Base-by-base conservation (phyloP, 1,140 invertebrate genomes). In the Cydia pomonella region DNA sequence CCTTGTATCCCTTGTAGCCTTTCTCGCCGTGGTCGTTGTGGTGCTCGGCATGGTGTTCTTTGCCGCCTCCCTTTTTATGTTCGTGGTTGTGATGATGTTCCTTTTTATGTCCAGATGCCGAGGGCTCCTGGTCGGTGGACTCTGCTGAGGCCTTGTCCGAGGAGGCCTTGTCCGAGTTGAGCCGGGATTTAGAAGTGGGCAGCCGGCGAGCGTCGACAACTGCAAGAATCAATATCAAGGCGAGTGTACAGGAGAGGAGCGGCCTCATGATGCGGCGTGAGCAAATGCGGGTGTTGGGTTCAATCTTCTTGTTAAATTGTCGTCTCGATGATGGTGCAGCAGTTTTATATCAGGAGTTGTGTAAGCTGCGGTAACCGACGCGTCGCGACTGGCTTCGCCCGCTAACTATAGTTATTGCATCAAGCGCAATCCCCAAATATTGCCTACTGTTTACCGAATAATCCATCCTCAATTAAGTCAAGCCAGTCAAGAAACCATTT, bases 1-100 rank as follows among this genome's bases (percentile, higher is more conserved):
- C 93, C 78, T 95, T 94, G 87, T 96, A 94, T 0, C 95, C 95
- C 74, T 96, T 96, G 59, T 96, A 94, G 0, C 94, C 94, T 78
- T 96, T 95, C 71, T 95, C 94, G 72, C 95, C 94, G 74, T 94
- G 94, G 63, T 94, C 92, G 75, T 91, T 84, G 41, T 90, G 80
- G 76, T 93, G 91, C 62, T 91, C 78, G 3, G 94, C 92, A 33
- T 93, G 90, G 72, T 95, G 94, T 44, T 93, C 92, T 59, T 92
- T 93, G 0, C 93, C 94, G 1, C 94, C 94, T 9, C 90, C 90
- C 7, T 94, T 94, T 77, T 95, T 93, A 73, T 94, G 94, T 66
- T 94, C 94, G 77, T 94, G 91, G 76, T 95, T 92, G 73, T 93
- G 87, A 3, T 91, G 93, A 33, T 94, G 92, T 76, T 95, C 94